A percentile compares a stretch with the other conserved stretches of the same genome.
phyloP scores from a whole-genome alignment of 1,140 invertebrate species.

The Bombus consobrinus region DNA sequence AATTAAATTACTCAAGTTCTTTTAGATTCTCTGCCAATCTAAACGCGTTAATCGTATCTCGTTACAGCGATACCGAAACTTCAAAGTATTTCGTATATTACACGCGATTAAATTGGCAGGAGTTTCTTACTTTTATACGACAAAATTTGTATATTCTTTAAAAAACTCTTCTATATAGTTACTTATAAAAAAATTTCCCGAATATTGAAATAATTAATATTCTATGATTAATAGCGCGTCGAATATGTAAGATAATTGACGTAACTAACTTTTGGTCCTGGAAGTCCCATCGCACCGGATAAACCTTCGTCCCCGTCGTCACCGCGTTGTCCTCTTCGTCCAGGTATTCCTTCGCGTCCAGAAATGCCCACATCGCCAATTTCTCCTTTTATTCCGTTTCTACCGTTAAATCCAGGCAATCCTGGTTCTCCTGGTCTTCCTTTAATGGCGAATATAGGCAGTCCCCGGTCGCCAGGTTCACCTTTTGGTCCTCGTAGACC shows the following conservation, averaged over 20 bases:
- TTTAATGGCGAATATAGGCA: conserved; percentile 74
- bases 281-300: conserved; percentile 81
- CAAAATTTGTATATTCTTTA: too few species aligned
- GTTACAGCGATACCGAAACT: too few species aligned
- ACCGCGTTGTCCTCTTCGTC: conserved; percentile 82
- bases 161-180: too few species aligned
- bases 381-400: conserved; percentile 79
- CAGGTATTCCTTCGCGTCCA: conserved; percentile 72
- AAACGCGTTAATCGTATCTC: too few species aligned
- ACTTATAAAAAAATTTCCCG: too few species aligned
- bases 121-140: too few species aligned
- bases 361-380: conserved; percentile 69
- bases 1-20: too few species aligned
- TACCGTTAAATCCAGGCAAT: conserved; percentile 76
- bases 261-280: conserved; percentile 74
- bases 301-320: conserved; percentile 81
- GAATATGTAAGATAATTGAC: neutral
- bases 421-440: conserved; percentile 83
- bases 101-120: too few species aligned
- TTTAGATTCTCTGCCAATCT: too few species aligned
- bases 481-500: conserved; percentile 84
- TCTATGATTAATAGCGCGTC: too few species aligned
- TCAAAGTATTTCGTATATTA: too few species aligned
- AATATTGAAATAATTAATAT: too few species aligned
- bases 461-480: conserved; percentile 73